phyloP scores from a whole-genome alignment of 2,113 vertebrate genomes.

The Crocuta crocuta region DNA sequence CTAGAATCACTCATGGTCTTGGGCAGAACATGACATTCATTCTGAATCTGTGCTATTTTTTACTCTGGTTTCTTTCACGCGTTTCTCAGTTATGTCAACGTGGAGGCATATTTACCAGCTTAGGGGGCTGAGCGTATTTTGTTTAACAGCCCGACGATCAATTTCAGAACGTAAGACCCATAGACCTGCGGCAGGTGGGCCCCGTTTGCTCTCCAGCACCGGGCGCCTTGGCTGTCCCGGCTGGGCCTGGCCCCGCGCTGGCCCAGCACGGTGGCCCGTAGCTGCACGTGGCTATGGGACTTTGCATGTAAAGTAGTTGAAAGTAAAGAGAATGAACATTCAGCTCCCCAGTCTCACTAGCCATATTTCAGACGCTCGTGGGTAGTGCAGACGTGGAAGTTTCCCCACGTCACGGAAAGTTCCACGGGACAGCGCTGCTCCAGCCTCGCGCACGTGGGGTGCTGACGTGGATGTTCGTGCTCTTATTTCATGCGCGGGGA shows the following conservation, averaged over 20 bases:
- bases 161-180: neutral
- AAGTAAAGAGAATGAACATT: neutral
- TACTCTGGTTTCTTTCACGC: neutral
- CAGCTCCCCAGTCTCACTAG: neutral
- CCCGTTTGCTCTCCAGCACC: neutral
- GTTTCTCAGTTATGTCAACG: neutral
- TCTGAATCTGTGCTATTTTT: neutral
- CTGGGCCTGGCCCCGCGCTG: neutral
- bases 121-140: neutral
- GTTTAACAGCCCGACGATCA: neutral
- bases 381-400: rapidly evolving
- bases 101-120: neutral
- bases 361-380: neutral
- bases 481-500: neutral
- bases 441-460: rapidly evolving
- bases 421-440: rapidly evolving
- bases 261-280: rapidly evolving
- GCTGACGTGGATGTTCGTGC: neutral
- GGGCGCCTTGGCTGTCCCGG: rapidly evolving
- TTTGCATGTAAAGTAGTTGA: neutral
- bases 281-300: neutral
- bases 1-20: neutral
- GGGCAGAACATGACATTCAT: neutral
- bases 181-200: rapidly evolving
- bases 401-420: neutral